Conservation (phyloP, 2,797 vertebrate species). For the Percopsis omiscomaycus region DNA sequence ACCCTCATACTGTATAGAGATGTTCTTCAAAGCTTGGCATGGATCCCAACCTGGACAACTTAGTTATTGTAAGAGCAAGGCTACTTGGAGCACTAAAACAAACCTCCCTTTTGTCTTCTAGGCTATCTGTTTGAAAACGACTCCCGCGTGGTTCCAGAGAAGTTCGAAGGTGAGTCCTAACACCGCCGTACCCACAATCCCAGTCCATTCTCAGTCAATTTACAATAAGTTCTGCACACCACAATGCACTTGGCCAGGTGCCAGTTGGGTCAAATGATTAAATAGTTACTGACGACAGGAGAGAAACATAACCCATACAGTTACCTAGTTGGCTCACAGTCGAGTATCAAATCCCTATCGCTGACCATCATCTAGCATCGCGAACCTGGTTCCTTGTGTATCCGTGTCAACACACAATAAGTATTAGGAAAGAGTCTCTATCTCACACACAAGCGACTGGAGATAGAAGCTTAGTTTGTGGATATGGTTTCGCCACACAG, state of each 20-base stretch:
- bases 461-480: slow-evolving; percentile 34
- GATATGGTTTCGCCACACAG: slow-evolving; percentile 52
- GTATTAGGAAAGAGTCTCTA: slow-evolving; percentile 10
- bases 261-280: slow-evolving; percentile 11
- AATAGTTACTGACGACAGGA: slow-evolving; percentile 10
- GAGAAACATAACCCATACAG: slow-evolving; percentile 27
- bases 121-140: slow-evolving; percentile 93
- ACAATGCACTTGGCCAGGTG: slow-evolving; percentile 6
- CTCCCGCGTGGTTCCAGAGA: slow-evolving; percentile 93
- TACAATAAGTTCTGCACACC: slow-evolving; percentile 9
- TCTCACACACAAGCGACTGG: slow-evolving; percentile 6
- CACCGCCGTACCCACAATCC: slow-evolving; percentile 1
- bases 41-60: slow-evolving; percentile 14
- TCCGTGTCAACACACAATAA: slow-evolving; percentile 28
- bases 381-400: slow-evolving; percentile 31
- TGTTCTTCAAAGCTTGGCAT: slow-evolving; percentile 31
- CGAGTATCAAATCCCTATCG: slow-evolving; percentile 27
- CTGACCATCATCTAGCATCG: slow-evolving; percentile 18
- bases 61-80: slow-evolving; percentile 9
- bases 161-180: slow-evolving; percentile 86
- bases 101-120: slow-evolving; percentile 61
- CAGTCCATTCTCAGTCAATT: slow-evolving; percentile 1
- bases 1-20: slow-evolving; percentile 26
- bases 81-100: slow-evolving; percentile 37
- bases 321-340: slow-evolving; percentile 6